Evolutionary conservation across 2,888 invertebrate species (phyloP).

Genomic region (Dromius quadrimaculatus): DNA sequence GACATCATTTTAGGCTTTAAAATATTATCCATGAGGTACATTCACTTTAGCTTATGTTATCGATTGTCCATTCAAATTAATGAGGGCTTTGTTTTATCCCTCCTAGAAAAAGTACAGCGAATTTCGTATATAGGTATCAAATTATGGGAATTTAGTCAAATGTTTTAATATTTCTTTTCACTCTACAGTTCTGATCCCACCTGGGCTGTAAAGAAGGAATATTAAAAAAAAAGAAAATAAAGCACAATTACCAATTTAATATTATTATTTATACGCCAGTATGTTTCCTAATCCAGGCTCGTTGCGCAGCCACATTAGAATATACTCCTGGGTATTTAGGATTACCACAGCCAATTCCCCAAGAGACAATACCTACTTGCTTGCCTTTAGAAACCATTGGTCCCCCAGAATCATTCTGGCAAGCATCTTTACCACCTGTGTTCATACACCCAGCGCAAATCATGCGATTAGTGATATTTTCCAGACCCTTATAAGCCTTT

Average conservation of each 20-base stretch:
- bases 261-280: neutral
- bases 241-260: neutral
- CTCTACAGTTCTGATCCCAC: too few relatives aligned
- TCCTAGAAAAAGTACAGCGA: too few relatives aligned
- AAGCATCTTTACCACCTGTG: slow-evolving; percentile 58
- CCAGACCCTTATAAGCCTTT: slow-evolving; percentile 47
- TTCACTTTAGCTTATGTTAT: too few relatives aligned
- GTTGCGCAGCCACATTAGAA: slow-evolving; percentile 6
- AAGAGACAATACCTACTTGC: neutral
- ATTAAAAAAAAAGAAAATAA: neutral
- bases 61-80: too few relatives aligned
- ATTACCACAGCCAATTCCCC: neutral
- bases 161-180: too few relatives aligned
- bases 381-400: neutral
- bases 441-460: slow-evolving; percentile 56
- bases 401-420: slow-evolving; percentile 47
- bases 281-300: neutral
- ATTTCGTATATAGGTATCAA: too few relatives aligned
- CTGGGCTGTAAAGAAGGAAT: too few relatives aligned
- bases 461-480: slow-evolving; percentile 56
- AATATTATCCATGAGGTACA: too few relatives aligned
- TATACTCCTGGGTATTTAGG: slow-evolving; percentile 6
- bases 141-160: too few relatives aligned
- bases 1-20: too few relatives aligned
- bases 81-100: too few relatives aligned